Evolutionary conservation across 30 jellyfish, hydroid and myxozoan species (phyloP), one percentile per base, ranked within the genome.

Genomic region (Chrysaora quinquecirrha): DNA sequence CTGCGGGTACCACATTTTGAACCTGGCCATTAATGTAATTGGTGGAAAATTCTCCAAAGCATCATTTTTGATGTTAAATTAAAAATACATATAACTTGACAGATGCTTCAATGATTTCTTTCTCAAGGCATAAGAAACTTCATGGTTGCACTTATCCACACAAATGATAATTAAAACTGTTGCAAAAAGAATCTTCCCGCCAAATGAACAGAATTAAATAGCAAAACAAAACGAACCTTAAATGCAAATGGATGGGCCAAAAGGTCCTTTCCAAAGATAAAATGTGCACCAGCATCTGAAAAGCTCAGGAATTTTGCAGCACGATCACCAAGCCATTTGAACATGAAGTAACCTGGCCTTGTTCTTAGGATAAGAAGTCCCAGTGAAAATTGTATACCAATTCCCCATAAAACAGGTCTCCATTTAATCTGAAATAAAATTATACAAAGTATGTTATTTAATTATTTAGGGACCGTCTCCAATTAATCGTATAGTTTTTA

Each of bases 391-490:
- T 87, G 96, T 25, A 87, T 71, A 24, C 81, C 91, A 34, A 87
- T 61, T 1, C 96, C 96, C 96, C 96, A 87, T 22, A 87, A 67
- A 3, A 87, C 96, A 18, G 96, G 96, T 50, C 96, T 77, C 96
- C 90, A 87, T 60, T 28, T 75, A 43, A 86, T 70, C 96, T 86
- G 43, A 18, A 63, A 66, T 10, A n/a, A 20, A 3, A 19, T n/a
- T n/a, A n/a, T n/a, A n/a, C n/a, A n/a, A n/a, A n/a, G n/a, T n/a
- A n/a, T n/a, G n/a, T n/a, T n/a, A n/a, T n/a, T n/a, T n/a, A n/a
- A n/a, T n/a, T n/a, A n/a, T n/a, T n/a, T n/a, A n/a, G n/a, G n/a
- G n/a, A n/a, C n/a, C n/a, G n/a, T n/a, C n/a, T n/a, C n/a, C n/a
- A n/a, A n/a, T n/a, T n/a, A n/a, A n/a, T n/a, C n/a, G n/a, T n/a